Evolutionary conservation across 30 jellyfish, hydroid and myxozoan species (phyloP).

Genomic region (Morbakka virulenta): DNA sequence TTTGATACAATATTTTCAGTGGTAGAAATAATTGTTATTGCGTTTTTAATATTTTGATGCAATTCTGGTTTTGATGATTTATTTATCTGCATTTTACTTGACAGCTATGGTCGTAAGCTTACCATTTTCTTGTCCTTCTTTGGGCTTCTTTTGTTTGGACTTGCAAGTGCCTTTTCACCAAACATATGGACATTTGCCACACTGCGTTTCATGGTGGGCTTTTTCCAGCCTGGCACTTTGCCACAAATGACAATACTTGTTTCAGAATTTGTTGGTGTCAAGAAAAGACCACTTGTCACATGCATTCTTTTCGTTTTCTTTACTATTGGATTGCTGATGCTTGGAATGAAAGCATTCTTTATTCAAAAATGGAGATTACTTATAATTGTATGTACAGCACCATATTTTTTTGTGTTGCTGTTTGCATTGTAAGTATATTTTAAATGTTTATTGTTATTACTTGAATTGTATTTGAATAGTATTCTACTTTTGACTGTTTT

Average conservation of each 20-base stretch:
- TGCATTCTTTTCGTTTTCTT: constrained; percentile 69
- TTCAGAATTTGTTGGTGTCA: constrained; percentile 81
- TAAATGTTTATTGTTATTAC: neutral
- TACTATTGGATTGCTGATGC: constrained; percentile 60
- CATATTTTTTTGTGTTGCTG: constrained; percentile 19
- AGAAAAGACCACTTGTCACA: constrained; percentile 77
- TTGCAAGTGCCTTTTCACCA: constrained; percentile 63
- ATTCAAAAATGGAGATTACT: constrained; percentile 70
- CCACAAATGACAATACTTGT: constrained; percentile 67
- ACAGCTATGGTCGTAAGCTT: neutral
- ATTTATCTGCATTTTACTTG: neutral
- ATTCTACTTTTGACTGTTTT: too few relatives aligned
- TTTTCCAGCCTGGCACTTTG: constrained; percentile 72
- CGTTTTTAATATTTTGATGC: too few relatives aligned
- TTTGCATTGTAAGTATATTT: neutral
- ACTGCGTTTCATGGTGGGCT: constrained; percentile 64
- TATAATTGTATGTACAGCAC: constrained; percentile 67
- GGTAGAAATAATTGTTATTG: too few relatives aligned
- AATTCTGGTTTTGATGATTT: too few relatives aligned
- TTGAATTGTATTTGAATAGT: too few relatives aligned
- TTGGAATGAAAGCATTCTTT: constrained; percentile 81
- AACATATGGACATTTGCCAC: constrained; percentile 38
- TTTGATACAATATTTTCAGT: too few relatives aligned
- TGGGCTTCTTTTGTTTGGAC: neutral
- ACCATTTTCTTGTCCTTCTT: neutral